These are phyloP conservation scores for Eupithecia vulgata DNA, from an alignment of 2,888 invertebrate species.

Conservation along the genomic window DNA sequence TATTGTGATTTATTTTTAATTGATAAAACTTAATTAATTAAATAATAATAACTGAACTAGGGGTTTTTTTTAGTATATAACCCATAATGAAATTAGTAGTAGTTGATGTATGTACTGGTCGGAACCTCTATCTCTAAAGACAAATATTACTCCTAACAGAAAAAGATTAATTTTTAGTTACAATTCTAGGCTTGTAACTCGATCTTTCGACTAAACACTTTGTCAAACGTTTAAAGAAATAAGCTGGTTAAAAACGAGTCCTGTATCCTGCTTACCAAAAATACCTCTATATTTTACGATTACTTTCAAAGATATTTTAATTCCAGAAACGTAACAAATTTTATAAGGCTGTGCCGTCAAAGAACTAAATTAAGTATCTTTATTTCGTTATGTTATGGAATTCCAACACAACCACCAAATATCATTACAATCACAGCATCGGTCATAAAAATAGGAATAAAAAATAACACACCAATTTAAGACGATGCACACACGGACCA, in stretches of 20 bases:
- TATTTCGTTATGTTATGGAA: background rate
- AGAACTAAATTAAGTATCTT: background rate
- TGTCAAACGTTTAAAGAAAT: too few species aligned
- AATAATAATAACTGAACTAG: too few species aligned
- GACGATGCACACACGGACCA: background rate
- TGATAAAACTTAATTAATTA: too few species aligned
- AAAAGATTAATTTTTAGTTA: too few species aligned
- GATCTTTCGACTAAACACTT: too few species aligned
- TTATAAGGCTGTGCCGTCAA: background rate
- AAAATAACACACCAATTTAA: background rate
- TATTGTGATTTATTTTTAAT: too few species aligned
- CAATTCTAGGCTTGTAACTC: too few species aligned
- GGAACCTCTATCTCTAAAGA: background rate
- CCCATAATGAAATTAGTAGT: too few species aligned
- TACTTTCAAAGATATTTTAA: background rate
- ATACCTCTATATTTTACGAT: background rate
- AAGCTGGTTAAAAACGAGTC: background rate
- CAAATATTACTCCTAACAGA: too few species aligned
- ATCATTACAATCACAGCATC: background rate
- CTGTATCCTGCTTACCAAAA: background rate
- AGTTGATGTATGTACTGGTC: background rate
- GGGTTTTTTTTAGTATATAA: too few species aligned
- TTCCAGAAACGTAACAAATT: background rate
- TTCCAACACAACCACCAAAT: conserved; percentile 3
- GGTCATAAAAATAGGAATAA: background rate